Percentiles rank a stretch among this genome's conserved stretches.
phyloP scores from a whole-genome alignment of 2,113 vertebrate genomes.

The Falcunculus frontatus region DNA sequence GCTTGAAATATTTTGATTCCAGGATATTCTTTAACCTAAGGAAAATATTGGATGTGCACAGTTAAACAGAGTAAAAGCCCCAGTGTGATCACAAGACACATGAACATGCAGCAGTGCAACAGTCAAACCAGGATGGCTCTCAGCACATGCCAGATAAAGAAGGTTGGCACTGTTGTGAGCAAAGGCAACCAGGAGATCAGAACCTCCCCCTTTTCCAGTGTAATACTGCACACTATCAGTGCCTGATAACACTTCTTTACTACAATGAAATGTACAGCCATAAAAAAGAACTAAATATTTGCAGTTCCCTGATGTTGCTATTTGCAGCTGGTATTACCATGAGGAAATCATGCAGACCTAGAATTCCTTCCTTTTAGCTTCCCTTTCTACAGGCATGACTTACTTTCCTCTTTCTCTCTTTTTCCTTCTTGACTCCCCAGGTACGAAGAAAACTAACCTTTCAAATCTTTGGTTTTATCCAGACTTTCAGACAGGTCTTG shows the following conservation, averaged over 20 bases:
- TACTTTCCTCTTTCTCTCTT: background rate
- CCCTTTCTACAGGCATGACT: background rate
- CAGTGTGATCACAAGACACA: background rate
- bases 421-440: background rate
- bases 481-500: background rate
- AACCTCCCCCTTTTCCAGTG: background rate
- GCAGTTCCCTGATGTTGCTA: background rate
- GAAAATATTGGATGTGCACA: background rate
- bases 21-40: constrained; percentile 81
- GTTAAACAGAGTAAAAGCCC: background rate
- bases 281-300: background rate
- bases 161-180: background rate
- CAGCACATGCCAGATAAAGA: background rate
- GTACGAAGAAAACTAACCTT: background rate
- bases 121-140: background rate
- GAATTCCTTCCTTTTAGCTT: background rate
- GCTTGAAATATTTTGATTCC: constrained; percentile 97
- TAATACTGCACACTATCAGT: background rate
- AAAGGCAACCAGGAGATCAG: background rate
- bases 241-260: background rate
- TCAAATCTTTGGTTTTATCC: background rate
- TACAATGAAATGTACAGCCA: background rate
- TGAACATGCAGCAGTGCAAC: background rate
- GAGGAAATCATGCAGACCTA: background rate
- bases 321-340: background rate